Evolutionary conservation across 2,888 invertebrate genomes (phyloP).

Genomic region (Hypomecis punctinalis): DNA sequence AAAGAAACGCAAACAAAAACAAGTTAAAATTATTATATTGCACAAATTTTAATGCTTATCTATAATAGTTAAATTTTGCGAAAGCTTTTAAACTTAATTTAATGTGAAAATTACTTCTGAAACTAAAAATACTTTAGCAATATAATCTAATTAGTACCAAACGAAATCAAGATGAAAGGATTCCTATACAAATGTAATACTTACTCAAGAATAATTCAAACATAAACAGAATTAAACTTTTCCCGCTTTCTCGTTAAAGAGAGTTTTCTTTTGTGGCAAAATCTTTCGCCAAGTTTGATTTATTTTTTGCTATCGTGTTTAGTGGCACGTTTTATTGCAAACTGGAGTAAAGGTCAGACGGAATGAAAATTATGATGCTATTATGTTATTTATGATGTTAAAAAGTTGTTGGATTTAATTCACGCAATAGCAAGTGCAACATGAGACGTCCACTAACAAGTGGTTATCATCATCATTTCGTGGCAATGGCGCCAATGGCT

Average conservation of each 20-base stretch:
- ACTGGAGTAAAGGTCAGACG: constrained; percentile 23
- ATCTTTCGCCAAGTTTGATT: constrained; percentile 57
- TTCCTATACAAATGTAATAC: constrained; percentile 39
- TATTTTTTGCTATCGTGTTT: constrained; percentile 52
- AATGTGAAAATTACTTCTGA: constrained; percentile 9
- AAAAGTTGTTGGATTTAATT: too few species aligned
- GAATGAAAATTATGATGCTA: constrained; percentile 2
- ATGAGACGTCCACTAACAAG: too few species aligned
- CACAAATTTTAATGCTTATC: not conserved
- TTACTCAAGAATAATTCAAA: constrained; percentile 38
- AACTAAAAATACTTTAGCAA: constrained; percentile 15
- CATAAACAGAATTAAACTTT: constrained; percentile 45
- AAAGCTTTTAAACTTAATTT: not conserved
- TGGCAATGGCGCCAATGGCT: too few species aligned
- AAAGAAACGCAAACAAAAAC: too few species aligned
- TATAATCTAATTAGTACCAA: constrained; percentile 28
- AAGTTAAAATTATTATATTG: too few species aligned
- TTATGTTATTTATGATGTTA: too few species aligned
- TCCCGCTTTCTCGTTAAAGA: constrained; percentile 39
- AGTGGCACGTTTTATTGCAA: constrained; percentile 44
- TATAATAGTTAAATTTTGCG: not conserved
- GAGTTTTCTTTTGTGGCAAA: constrained; percentile 46
- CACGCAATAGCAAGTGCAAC: too few species aligned
- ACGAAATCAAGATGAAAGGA: constrained; percentile 38
- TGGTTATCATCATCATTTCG: too few species aligned